phyloP scores from a whole-genome alignment of 2,888 invertebrate species.

The Panopea generosa region DNA sequence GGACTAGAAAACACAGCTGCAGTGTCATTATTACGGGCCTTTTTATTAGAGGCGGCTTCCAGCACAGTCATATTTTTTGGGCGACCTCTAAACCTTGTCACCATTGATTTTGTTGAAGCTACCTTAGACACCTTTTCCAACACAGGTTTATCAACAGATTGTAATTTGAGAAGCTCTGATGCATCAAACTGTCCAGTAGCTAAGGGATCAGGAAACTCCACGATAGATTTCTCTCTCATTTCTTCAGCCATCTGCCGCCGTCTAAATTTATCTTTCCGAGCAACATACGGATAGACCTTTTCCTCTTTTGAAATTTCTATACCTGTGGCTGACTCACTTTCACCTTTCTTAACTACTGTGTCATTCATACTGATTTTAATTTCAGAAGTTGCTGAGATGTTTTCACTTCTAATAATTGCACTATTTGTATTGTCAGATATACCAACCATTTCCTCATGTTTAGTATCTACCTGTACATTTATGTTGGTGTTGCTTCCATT shows the following conservation, averaged over 20 bases:
- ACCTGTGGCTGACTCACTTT: not conserved
- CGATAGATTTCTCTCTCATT: not conserved
- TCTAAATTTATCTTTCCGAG: not conserved
- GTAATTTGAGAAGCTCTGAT: slow-evolving; percentile 33
- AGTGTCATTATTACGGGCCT: slow-evolving; percentile 43
- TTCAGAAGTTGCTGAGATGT: not conserved
- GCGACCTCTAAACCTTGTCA: slow-evolving; percentile 33
- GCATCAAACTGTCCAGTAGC: slow-evolving; percentile 57
- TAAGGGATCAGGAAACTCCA: slow-evolving; percentile 48
- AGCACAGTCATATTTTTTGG: slow-evolving; percentile 42
- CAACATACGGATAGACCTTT: not conserved
- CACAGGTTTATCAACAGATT: not conserved
- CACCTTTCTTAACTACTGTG: not conserved
- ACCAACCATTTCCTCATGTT: not conserved
- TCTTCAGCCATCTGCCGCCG: not conserved
- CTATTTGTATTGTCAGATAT: not conserved
- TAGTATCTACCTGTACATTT: not conserved
- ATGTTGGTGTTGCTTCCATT: not conserved
- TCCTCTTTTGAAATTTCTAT: not conserved
- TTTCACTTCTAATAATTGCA: too few species aligned
- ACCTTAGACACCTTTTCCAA: not conserved
- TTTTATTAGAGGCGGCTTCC: slow-evolving; percentile 47
- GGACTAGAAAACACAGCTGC: not conserved
- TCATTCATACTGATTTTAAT: not conserved
- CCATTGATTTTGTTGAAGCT: slow-evolving; percentile 17